phyloP scores from a whole-genome alignment of 2,113 vertebrate species.

The Rallus limicola region DNA sequence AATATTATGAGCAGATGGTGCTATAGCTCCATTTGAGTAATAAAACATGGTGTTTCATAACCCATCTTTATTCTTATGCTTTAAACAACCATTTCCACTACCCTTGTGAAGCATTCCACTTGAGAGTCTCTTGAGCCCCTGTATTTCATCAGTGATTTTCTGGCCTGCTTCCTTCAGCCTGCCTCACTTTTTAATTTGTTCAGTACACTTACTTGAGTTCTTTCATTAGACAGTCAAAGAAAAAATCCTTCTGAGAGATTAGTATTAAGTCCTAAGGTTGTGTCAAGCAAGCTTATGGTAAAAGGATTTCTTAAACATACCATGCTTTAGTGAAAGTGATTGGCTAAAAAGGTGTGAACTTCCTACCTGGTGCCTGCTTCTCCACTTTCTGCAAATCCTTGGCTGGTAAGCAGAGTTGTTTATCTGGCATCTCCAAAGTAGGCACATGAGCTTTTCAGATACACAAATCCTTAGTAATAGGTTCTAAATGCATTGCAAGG shows the following conservation, averaged over 20 bases:
- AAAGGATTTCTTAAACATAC: conserved; percentile 72
- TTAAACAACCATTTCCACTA: neutral
- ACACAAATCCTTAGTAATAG: neutral
- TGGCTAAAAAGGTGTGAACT: neutral
- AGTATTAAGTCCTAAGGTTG: conserved; percentile 53
- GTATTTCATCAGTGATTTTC: conserved; percentile 5
- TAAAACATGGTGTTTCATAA: neutral
- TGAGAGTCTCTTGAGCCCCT: neutral
- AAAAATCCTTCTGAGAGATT: conserved; percentile 39
- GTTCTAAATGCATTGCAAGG: neutral
- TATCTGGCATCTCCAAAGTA: neutral
- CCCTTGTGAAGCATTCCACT: neutral
- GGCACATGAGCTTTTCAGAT: neutral
- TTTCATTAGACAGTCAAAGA: neutral
- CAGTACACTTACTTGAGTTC: neutral
- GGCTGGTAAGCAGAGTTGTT: neutral
- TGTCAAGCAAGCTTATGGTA: conserved; percentile 76
- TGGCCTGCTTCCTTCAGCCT: neutral
- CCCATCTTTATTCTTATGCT: neutral
- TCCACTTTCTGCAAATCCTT: neutral
- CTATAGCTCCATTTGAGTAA: neutral
- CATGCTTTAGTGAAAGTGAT: conserved; percentile 50
- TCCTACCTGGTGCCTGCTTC: neutral
- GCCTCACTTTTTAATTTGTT: neutral
- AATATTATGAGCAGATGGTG: neutral